Conservation (phyloP, 1,140 invertebrate species). For the Aleiodes sp. region DNA sequence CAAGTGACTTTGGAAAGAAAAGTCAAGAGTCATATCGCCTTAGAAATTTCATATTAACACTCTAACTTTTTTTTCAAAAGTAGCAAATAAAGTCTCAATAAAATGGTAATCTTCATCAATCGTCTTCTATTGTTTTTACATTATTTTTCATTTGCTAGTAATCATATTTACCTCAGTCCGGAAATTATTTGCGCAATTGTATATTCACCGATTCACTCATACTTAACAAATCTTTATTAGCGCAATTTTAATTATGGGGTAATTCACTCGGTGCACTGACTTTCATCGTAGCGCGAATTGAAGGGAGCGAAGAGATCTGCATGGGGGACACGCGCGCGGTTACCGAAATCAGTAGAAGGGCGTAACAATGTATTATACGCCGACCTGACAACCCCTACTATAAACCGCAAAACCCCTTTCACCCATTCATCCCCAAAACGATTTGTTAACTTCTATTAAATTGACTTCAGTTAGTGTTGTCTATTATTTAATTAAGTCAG, state of each 20-base stretch:
- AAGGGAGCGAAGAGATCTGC: constrained; percentile 15
- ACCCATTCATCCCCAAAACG: constrained; percentile 49
- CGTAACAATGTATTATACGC: constrained; percentile 64
- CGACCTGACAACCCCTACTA: constrained; percentile 46
- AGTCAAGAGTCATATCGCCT: constrained; percentile 8
- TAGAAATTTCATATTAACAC: constrained; percentile 3
- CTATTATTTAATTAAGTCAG: neutral
- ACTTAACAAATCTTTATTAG: constrained; percentile 20
- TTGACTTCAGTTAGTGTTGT: constrained; percentile 48
- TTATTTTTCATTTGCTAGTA: no score
- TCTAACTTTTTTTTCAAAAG: neutral
- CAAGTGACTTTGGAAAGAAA: neutral
- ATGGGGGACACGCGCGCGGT: constrained; percentile 26
- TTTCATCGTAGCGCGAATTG: constrained; percentile 10
- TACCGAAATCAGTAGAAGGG: constrained; percentile 43
- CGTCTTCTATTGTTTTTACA: no score
- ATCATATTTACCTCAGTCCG: no score
- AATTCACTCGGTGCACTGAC: constrained; percentile 42
- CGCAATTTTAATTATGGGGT: constrained; percentile 62
- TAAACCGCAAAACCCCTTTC: constrained; percentile 56
- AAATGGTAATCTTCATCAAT: no score
- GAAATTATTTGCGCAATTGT: neutral
- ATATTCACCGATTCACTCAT: neutral
- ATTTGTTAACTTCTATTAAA: constrained; percentile 63
- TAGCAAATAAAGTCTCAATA: no score